Percentiles rank a stretch among this genome's conserved stretches.
Conservation (phyloP, 2,113 vertebrate genomes). For the Climacteris rufus region DNA sequence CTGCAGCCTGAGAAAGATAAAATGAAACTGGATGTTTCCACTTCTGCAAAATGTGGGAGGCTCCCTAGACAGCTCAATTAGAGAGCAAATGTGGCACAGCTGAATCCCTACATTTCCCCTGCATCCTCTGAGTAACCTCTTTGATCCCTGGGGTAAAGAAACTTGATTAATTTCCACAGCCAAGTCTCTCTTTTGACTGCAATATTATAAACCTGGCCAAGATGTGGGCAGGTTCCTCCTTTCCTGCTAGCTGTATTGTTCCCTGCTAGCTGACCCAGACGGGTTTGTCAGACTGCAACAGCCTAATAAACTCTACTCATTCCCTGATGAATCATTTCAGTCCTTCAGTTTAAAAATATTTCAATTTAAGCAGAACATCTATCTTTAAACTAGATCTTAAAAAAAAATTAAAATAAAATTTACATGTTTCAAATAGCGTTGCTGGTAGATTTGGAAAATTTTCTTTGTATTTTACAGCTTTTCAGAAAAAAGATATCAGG, state of each 20-base stretch:
- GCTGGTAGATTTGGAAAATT: background rate
- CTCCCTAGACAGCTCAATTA: constrained; percentile 12
- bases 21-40: constrained; percentile 1
- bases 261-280: background rate
- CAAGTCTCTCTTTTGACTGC: background rate
- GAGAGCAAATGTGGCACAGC: constrained; percentile 2
- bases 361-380: background rate
- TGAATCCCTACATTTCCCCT: background rate
- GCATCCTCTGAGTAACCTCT: background rate
- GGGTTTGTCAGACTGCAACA: accelerated
- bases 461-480: background rate
- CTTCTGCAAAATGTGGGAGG: background rate
- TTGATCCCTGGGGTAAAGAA: background rate
- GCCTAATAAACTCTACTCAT: background rate
- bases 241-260: background rate
- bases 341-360: background rate
- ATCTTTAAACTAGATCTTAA: background rate
- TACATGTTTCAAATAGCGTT: background rate
- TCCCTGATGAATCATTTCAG: background rate
- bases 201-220: background rate
- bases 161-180: background rate
- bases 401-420: background rate
- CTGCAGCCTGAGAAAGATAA: background rate
- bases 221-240: background rate
- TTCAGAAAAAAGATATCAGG: background rate